Conservation (phyloP, 2,888 invertebrate species). For the Eupeodes latifasciatus region DNA sequence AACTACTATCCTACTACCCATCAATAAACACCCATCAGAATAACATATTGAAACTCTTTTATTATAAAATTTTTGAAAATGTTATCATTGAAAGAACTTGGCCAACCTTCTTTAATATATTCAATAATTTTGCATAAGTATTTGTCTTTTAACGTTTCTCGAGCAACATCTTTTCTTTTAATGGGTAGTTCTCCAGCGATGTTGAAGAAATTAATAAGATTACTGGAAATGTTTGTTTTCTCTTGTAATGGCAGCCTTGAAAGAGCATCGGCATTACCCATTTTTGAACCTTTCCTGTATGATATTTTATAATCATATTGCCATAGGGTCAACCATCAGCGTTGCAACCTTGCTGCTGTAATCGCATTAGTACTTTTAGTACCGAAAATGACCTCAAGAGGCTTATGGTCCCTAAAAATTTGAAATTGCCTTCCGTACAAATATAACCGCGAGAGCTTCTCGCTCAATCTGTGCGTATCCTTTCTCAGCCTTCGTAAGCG, state of each 20-base stretch:
- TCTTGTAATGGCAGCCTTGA: background rate
- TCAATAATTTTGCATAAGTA: constrained; percentile 19
- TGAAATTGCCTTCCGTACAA: constrained; percentile 44
- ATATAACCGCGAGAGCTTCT: background rate
- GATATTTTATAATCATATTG: constrained; percentile 2
- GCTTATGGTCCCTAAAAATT: constrained; percentile 15
- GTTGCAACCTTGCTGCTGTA: background rate
- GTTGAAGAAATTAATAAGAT: constrained; percentile 33
- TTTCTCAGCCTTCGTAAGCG: too few relatives aligned
- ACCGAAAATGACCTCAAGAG: constrained; percentile 28
- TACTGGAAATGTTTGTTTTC: constrained; percentile 19
- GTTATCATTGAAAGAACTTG: constrained; percentile 42
- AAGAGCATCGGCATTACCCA: background rate
- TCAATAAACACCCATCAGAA: constrained; percentile 47
- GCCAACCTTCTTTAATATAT: constrained; percentile 49
- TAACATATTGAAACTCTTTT: background rate
- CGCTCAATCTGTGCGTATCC: too few relatives aligned
- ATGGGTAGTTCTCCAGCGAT: constrained; percentile 17
- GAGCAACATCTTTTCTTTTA: constrained; percentile 27
- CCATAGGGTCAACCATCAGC: background rate
- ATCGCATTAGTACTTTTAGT: constrained; percentile 20
- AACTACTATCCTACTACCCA: constrained; percentile 66
- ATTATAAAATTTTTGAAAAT: background rate
- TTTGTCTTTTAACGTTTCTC: constrained; percentile 24
- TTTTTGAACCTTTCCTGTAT: background rate